Conservation (phyloP, 1,140 invertebrate genomes). For the Euura saliciscinereae region DNA sequence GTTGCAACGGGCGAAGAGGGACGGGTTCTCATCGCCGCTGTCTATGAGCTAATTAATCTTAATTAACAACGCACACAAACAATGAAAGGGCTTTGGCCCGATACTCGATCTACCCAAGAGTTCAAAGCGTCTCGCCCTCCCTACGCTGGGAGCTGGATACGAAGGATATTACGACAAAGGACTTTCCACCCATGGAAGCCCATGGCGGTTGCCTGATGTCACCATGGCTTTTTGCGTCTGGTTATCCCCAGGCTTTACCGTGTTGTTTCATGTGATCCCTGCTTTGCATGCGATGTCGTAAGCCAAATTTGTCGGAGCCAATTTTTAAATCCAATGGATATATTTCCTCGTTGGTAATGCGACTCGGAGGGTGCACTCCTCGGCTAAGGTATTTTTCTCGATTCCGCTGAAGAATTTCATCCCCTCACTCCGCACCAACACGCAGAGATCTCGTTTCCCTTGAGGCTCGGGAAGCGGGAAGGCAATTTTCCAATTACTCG, state of each 20-base stretch:
- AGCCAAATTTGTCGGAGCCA: slow-evolving; percentile 1
- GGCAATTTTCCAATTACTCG: not conserved
- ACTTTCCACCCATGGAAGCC: not conserved
- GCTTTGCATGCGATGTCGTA: not conserved
- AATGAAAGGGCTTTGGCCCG: not conserved
- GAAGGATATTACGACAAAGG: not conserved
- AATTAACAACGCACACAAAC: not conserved
- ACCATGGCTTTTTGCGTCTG: not conserved
- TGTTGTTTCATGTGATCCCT: not conserved
- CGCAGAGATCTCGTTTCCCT: not conserved
- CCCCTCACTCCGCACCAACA: not conserved
- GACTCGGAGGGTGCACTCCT: not conserved
- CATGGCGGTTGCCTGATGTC: not conserved
- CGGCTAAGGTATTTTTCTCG: not conserved
- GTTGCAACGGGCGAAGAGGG: not conserved
- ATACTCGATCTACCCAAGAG: not conserved
- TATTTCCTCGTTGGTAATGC: not conserved
- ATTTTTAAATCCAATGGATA: slow-evolving; percentile 1
- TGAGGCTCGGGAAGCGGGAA: not conserved
- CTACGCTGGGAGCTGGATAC: not conserved
- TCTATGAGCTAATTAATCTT: not conserved
- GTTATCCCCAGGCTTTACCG: not conserved
- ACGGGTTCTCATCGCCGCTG: not conserved
- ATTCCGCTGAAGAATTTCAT: not conserved
- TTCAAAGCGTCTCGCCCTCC: not conserved